These are phyloP conservation scores for human (Homo sapiens) DNA, from an alignment of 2,113 vertebrate genomes.

Conservation along the genomic window DNA sequence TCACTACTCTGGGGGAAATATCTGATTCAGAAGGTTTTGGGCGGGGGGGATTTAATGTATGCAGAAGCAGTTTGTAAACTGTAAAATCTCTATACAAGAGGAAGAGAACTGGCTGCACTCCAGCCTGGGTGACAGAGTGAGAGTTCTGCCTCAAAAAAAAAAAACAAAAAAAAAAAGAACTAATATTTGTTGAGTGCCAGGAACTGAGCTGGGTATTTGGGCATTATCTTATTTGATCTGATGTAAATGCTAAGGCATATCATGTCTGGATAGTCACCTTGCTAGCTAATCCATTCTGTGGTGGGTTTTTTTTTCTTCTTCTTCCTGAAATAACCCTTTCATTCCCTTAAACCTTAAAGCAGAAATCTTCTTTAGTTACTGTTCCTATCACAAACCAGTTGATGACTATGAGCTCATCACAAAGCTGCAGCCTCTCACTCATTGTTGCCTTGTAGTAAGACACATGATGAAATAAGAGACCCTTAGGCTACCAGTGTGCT, in stretches of 20 bases:
- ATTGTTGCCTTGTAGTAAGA: background rate
- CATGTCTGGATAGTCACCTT: background rate
- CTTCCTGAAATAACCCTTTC: background rate
- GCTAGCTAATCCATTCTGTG: background rate
- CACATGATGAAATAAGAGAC: slow-evolving; percentile 5
- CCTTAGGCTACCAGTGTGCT: background rate
- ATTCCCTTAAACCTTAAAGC: background rate
- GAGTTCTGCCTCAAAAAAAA: too few relatives aligned
- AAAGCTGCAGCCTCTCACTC: background rate
- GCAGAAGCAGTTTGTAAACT: background rate
- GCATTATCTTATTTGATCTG: background rate
- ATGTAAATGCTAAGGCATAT: background rate
- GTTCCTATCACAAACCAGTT: background rate
- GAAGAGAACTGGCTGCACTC: background rate
- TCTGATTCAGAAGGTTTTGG: background rate
- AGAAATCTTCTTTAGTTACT: background rate
- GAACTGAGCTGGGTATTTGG: background rate
- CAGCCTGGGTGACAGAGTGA: too few relatives aligned
- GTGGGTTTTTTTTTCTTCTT: background rate
- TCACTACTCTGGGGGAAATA: background rate
- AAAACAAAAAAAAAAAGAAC: background rate
- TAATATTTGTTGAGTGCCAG: background rate
- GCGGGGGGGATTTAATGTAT: background rate
- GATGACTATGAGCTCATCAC: background rate
- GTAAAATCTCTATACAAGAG: background rate